phyloP scores from a whole-genome alignment of 2,113 vertebrate species.

The Tragulus kanchil region DNA sequence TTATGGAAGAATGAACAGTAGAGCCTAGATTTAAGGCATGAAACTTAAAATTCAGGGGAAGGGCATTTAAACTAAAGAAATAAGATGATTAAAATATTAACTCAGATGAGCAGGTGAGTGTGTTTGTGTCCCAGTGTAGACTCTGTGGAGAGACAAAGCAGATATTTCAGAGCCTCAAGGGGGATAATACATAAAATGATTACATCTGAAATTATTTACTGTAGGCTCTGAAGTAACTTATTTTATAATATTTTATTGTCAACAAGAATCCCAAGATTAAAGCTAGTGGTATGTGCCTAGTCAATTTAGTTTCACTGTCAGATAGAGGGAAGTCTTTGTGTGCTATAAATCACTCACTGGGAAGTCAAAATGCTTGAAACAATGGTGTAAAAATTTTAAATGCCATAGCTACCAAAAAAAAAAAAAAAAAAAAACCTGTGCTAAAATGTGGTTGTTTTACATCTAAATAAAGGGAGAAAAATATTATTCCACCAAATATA shows the following conservation, averaged over 20 bases:
- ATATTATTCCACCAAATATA: neutral
- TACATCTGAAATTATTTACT: neutral
- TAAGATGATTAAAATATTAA: neutral
- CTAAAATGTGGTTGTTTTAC: neutral
- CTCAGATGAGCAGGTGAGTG: neutral
- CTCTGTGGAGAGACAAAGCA: neutral
- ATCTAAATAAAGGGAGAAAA: neutral
- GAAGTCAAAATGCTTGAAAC: constrained; percentile 4
- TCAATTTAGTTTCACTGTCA: constrained; percentile 11
- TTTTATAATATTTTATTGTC: constrained; percentile 48
- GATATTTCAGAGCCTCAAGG: neutral
- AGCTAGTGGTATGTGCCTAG: neutral
- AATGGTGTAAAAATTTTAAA: neutral
- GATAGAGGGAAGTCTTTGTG: neutral
- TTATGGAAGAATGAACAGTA: neutral
- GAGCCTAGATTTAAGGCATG: neutral
- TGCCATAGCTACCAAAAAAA: neutral
- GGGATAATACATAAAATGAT: neutral
- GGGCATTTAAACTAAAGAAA: neutral
- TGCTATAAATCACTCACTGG: neutral
- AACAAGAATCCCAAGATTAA: constrained; percentile 39
- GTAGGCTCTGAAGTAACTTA: neutral
- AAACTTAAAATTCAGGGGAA: neutral
- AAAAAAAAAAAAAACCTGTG: neutral
- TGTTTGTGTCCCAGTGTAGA: neutral